Evolutionary conservation across 2,888 invertebrate species (phyloP).

Genomic region (Drosophila prostipennis): DNA sequence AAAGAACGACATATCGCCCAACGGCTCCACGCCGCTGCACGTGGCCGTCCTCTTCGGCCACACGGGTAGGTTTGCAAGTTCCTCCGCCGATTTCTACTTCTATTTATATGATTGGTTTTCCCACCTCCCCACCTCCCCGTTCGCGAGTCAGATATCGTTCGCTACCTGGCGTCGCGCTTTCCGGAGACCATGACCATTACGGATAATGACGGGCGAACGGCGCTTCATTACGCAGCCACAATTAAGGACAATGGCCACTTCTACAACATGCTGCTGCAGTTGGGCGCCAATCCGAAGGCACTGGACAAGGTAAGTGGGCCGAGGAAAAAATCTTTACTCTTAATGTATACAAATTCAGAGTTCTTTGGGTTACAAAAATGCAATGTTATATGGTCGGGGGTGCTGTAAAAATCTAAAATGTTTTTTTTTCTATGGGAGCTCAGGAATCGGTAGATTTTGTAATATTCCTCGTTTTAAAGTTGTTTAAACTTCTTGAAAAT

Average conservation of each 20-base stretch:
- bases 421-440: no score
- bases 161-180: slow-evolving; percentile 90
- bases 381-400: not conserved
- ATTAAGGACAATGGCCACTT: slow-evolving; percentile 94
- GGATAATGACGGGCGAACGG: slow-evolving; percentile 92
- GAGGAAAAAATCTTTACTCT: not conserved
- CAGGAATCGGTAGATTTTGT: no score
- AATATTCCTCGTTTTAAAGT: no score
- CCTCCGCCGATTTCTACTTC: not conserved
- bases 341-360: no score
- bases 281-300: slow-evolving; percentile 93
- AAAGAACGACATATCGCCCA: slow-evolving; percentile 91
- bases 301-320: slow-evolving; percentile 91
- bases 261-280: slow-evolving; percentile 92
- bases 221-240: slow-evolving; percentile 94
- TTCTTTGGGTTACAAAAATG: not conserved
- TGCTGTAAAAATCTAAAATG: no score
- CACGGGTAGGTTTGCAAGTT: slow-evolving; percentile 85
- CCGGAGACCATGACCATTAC: slow-evolving; percentile 93
- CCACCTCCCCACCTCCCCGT: not conserved
- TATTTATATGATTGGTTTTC: slow-evolving; percentile 8
- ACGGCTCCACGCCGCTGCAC: slow-evolving; percentile 94
- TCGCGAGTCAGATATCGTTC: slow-evolving; percentile 81
- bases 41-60: slow-evolving; percentile 94
- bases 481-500: no score